Evolutionary conservation across 2,113 vertebrate genomes (phyloP).

Genomic region (Perca flavescens): DNA sequence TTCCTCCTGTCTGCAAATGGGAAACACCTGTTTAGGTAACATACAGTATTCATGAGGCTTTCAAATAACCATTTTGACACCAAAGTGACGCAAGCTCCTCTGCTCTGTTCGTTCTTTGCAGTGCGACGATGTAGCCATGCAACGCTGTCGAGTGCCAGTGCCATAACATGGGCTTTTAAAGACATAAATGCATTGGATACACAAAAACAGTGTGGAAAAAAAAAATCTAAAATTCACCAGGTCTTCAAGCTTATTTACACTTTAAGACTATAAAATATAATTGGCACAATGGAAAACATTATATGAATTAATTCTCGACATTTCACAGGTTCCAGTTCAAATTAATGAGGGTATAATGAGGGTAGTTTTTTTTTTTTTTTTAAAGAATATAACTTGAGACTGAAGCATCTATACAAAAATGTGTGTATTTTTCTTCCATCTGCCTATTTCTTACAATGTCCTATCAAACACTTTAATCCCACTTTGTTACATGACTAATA

Average conservation of each 20-base stretch:
- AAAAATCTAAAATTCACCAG: constrained; percentile 69
- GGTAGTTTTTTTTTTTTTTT: constrained; percentile 8
- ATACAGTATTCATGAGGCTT: constrained; percentile 91
- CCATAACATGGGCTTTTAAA: constrained; percentile 72
- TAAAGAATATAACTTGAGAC: constrained; percentile 44
- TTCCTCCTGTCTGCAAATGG: constrained; percentile 87
- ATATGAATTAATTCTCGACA: constrained; percentile 62
- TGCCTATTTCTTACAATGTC: constrained; percentile 46
- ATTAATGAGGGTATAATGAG: constrained; percentile 30
- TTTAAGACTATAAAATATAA: constrained; percentile 77
- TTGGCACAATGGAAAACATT: constrained; percentile 72
- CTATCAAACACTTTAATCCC: constrained; percentile 52
- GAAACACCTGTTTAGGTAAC: constrained; percentile 86
- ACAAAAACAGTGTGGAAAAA: constrained; percentile 67
- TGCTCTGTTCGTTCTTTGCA: constrained; percentile 71
- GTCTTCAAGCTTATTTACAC: constrained; percentile 78
- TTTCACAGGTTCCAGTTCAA: constrained; percentile 80
- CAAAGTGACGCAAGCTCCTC: constrained; percentile 63
- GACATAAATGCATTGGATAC: constrained; percentile 76
- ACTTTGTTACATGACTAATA: constrained; percentile 57
- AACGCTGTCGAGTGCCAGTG: constrained; percentile 65
- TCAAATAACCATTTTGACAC: constrained; percentile 85
- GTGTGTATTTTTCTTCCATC: constrained; percentile 40
- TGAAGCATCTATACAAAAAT: constrained; percentile 71
- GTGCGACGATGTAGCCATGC: constrained; percentile 85